Evolutionary conservation across 2,113 vertebrate genomes (phyloP), one percentile per base, ranked within the genome.

Genomic region (Neolamprologus toae): DNA sequence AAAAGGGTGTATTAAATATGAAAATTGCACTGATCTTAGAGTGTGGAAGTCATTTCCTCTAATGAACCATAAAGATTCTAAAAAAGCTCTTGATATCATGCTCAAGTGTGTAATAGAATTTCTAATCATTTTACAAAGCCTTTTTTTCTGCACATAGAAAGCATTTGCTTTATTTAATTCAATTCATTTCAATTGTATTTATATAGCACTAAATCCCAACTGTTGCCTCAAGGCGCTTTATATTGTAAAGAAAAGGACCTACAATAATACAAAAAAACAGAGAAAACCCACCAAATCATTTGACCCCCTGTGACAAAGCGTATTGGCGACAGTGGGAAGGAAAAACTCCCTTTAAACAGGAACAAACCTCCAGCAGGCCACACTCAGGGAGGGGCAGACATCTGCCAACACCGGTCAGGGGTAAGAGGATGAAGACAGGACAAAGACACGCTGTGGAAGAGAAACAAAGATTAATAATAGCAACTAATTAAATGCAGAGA

Each of bases 1-100:
- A 84, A 80, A 86, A 84, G 83, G 85, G 73, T 42, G 80, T 42
- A 86, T 84, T 90, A 86, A 92, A 92, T 88, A 92, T 89, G 92
- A 84, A 90, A 84, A 91, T 73, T 79, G 61, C 84, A 66, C 82
- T 80, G 54, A 90, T 82, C 59, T 87, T 59, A 40, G 28, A 14
- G 82, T 55, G 88, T 45, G 80, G 55, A 89, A 82, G 84, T 92
- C 76, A 88, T 92, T 92, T 93, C 83, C 85, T 90, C 76, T 89
- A 80, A 90, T 90, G 92, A 81, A 86, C 86, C 76, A 31, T 51
- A 49, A 87, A 55, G 42, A 42, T 68, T 66, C 31, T 85, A 81
- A 87, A 89, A 86, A 84, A 83, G 61, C 51, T 11, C 59, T 21
- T 7, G 8, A 73, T 71, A 86, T 85, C 40, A 78, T 49, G 40